Percentiles rank a stretch among this genome's conserved stretches.
Conservation (phyloP, 2,888 invertebrate genomes). For the Drosophila leonis region DNA sequence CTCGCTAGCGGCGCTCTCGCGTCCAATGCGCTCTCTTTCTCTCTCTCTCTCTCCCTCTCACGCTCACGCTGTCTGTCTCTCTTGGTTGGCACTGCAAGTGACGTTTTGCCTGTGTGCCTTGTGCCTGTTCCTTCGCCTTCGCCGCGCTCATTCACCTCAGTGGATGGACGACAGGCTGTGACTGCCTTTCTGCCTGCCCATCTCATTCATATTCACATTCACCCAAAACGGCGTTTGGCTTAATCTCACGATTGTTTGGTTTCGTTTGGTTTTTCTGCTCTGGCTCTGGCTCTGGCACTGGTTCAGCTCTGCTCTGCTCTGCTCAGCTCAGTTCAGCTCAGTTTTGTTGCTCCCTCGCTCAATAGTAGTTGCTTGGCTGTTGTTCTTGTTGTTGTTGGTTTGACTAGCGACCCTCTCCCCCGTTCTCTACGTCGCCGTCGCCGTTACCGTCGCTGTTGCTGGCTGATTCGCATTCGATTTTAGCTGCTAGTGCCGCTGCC, state of each 20-base stretch:
- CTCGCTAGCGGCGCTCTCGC: slow-evolving; percentile 47
- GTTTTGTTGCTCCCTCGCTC: slow-evolving; percentile 56
- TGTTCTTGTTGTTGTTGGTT: slow-evolving; percentile 47
- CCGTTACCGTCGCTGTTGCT: slow-evolving; percentile 49
- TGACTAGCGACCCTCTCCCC: slow-evolving; percentile 63
- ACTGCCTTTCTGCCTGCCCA: slow-evolving; percentile 67
- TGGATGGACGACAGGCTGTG: slow-evolving; percentile 62
- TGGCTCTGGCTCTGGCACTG: slow-evolving; percentile 46
- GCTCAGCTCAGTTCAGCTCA: slow-evolving; percentile 49
- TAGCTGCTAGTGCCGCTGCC: slow-evolving; percentile 68
- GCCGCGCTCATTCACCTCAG: slow-evolving; percentile 75
- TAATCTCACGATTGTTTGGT: slow-evolving; percentile 81
- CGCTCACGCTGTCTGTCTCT: slow-evolving; percentile 29
- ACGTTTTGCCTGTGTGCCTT: slow-evolving; percentile 54
- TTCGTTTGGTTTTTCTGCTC: slow-evolving; percentile 70
- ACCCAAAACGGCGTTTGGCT: slow-evolving; percentile 81
- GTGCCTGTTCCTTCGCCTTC: slow-evolving; percentile 28
- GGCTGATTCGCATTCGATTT: slow-evolving; percentile 78
- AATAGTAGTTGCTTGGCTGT: slow-evolving; percentile 67
- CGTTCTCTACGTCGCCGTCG: slow-evolving; percentile 47
- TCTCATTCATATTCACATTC: slow-evolving; percentile 82
- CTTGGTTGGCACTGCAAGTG: slow-evolving; percentile 65
- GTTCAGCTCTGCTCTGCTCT: slow-evolving; percentile 44
- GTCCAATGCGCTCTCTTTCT: slow-evolving; percentile 44
- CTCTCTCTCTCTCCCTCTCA: slow-evolving; percentile 29